phyloP scores from a whole-genome alignment of 1,140 invertebrate genomes.

The Aphis gossypii region DNA sequence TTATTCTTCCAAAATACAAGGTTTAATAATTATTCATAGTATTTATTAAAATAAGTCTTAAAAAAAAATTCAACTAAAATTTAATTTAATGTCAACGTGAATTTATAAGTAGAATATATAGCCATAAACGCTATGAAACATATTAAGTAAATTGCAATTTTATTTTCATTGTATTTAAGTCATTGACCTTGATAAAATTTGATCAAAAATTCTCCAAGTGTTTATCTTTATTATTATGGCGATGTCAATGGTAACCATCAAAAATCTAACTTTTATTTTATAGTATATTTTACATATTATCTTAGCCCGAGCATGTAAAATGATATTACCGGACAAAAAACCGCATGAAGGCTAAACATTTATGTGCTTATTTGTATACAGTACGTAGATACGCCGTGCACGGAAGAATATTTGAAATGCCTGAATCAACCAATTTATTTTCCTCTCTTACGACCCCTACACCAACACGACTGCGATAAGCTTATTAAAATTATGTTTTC shows the following conservation, averaged over 20 bases:
- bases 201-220: neutral
- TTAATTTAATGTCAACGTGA: neutral
- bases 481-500: conserved; percentile 12
- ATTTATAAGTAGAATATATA: neutral
- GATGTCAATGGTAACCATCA: neutral
- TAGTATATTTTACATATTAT: neutral
- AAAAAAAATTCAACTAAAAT: neutral
- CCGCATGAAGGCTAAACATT: neutral
- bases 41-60: neutral
- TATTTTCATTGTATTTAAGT: neutral
- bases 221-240: neutral
- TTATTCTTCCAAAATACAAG: neutral
- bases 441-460: neutral
- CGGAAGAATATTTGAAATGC: neutral
- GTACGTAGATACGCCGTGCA: neutral
- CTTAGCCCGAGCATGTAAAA: neutral
- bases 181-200: neutral
- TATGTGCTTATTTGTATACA: neutral
- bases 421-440: neutral
- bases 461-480: neutral
- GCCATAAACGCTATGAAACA: neutral
- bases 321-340: neutral
- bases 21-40: no score
- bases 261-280: neutral
- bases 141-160: neutral